Conservation (phyloP, 2,113 vertebrate species). For the Psilopogon haemacephalus region DNA sequence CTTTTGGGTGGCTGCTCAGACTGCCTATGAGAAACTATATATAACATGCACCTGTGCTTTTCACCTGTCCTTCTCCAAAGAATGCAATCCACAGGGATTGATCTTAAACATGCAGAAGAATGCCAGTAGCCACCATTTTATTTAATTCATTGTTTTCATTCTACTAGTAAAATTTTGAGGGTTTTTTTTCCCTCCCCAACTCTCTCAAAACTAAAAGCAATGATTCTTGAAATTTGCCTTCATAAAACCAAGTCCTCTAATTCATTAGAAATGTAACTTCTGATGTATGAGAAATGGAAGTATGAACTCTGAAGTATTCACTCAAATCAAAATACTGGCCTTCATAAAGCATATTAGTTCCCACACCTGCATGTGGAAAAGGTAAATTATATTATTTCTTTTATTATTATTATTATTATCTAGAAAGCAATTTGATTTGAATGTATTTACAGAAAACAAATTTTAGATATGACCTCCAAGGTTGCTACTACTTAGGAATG, state of each 20-base stretch:
- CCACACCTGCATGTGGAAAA: not conserved
- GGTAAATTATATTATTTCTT: not conserved
- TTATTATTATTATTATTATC: not conserved
- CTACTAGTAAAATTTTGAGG: not conserved
- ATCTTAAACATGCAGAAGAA: not conserved
- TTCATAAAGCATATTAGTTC: not conserved
- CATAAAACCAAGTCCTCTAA: not conserved
- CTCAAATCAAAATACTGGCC: not conserved
- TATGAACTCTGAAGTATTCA: not conserved
- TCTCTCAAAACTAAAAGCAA: not conserved
- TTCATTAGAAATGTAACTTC: not conserved
- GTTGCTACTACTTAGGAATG: not conserved
- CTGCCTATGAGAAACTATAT: not conserved
- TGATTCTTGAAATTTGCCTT: not conserved
- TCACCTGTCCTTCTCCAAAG: not conserved
- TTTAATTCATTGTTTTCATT: not conserved
- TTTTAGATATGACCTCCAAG: not conserved
- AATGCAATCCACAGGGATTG: not conserved
- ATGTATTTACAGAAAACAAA: not conserved
- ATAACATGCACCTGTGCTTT: slow-evolving; percentile 14
- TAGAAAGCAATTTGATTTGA: not conserved
- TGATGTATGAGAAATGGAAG: not conserved
- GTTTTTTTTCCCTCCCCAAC: not conserved
- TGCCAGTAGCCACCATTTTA: not conserved
- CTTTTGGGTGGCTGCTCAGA: not conserved